A percentile compares a stretch with the other conserved stretches of the same genome.
phyloP scores from a whole-genome alignment of 2,888 invertebrate genomes.

The Athalia rosae region DNA sequence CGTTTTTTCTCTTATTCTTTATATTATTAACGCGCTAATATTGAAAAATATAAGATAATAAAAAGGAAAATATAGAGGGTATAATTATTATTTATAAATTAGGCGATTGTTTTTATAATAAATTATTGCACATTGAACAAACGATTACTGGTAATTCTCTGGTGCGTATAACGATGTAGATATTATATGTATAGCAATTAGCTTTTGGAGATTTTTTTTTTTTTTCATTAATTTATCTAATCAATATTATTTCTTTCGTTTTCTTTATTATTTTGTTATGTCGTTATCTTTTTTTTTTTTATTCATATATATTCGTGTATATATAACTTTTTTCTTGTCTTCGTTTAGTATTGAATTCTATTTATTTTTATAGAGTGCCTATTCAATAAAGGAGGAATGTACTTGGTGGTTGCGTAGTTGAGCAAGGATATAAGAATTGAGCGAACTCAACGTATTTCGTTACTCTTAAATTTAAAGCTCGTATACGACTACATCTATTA shows the following conservation, averaged over 20 bases:
- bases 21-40: neutral
- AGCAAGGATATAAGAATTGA: slow-evolving; percentile 58
- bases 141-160: slow-evolving; percentile 61
- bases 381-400: slow-evolving; percentile 71
- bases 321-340: neutral
- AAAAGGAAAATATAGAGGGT: neutral
- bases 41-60: neutral
- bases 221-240: neutral
- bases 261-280: too few species aligned
- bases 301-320: too few species aligned
- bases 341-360: slow-evolving; percentile 8
- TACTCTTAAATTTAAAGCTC: neutral
- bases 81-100: slow-evolving; percentile 20
- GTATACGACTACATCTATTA: neutral
- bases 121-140: slow-evolving; percentile 69
- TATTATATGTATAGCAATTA: neutral
- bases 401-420: slow-evolving; percentile 64
- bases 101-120: slow-evolving; percentile 31
- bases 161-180: slow-evolving; percentile 57
- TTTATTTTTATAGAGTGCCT: slow-evolving; percentile 60
- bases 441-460: slow-evolving; percentile 31
- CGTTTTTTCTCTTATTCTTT: too few species aligned
- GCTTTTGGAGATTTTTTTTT: slow-evolving; percentile 46
- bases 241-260: too few species aligned
- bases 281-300: too few species aligned